These are phyloP conservation scores for Aphelenchoides fujianensis DNA, from an alignment of 1,140 invertebrate species.

Conservation along the genomic window DNA sequence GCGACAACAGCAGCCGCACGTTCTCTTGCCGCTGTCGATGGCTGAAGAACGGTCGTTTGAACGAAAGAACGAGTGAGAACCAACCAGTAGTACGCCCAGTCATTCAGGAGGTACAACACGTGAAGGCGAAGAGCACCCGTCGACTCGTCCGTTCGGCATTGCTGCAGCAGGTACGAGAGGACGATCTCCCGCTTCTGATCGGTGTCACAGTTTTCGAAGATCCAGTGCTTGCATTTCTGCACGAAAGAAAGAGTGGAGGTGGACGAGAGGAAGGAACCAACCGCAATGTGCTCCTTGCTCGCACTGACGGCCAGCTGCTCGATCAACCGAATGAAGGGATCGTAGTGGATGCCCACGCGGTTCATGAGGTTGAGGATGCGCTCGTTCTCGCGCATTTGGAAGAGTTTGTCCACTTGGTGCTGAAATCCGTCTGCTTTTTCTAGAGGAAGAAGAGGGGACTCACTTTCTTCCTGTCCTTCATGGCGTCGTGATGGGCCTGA, in stretches of 20 bases:
- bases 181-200: conserved; percentile 55
- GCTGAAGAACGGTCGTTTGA: conserved; percentile 40
- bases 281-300: conserved; percentile 53
- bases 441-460: too few species aligned
- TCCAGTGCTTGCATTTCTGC: conserved; percentile 56
- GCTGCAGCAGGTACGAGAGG: conserved; percentile 46
- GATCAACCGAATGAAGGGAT: conserved; percentile 35
- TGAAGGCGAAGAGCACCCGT: conserved; percentile 50
- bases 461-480: conserved; percentile 48
- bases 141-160: conserved; percentile 20
- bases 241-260: too few species aligned
- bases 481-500: conserved; percentile 44
- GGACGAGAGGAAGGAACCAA: too few species aligned
- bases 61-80: too few species aligned
- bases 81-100: conserved; percentile 60
- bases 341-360: conserved; percentile 46
- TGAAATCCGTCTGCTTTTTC: too few species aligned
- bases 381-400: conserved; percentile 32
- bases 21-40: conserved; percentile 52
- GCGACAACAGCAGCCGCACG: conserved; percentile 48
- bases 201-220: conserved; percentile 54
- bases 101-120: conserved; percentile 54
- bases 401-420: conserved; percentile 43
- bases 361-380: conserved; percentile 44
- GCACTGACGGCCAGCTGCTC: conserved; percentile 42